Percentiles rank a stretch among this genome's conserved stretches.
Conservation (phyloP, 2,113 vertebrate genomes). For the Takifugu bimaculatus region DNA sequence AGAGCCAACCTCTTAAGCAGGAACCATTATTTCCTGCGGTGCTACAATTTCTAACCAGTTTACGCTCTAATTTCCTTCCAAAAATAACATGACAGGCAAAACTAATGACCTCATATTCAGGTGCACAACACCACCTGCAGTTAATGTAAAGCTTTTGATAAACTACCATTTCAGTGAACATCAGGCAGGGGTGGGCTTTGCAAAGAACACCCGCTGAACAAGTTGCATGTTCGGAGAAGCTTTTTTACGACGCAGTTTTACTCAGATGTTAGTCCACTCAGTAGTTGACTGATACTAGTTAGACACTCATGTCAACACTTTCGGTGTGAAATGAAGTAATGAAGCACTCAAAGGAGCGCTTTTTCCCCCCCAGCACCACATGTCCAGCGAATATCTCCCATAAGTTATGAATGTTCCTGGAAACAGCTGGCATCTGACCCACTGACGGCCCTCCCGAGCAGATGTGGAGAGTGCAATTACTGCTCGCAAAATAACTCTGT, state of each 20-base stretch:
- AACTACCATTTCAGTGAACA: conserved; percentile 37
- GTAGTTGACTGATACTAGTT: no score
- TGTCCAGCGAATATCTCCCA: conserved; percentile 1
- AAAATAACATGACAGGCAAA: conserved; percentile 32
- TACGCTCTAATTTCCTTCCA: conserved; percentile 4
- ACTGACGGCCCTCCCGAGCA: conserved; percentile 28
- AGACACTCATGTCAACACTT: not conserved
- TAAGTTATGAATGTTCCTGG: conserved; percentile 16
- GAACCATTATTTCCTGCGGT: conserved; percentile 4
- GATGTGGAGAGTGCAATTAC: conserved; percentile 53
- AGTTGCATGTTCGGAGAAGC: not conserved
- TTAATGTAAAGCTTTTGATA: conserved; percentile 45
- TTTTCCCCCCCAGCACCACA: not conserved
- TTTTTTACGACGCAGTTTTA: not conserved
- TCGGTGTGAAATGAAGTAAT: not conserved
- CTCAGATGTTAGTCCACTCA: not conserved
- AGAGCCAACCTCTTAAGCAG: not conserved
- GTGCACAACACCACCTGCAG: conserved; percentile 47
- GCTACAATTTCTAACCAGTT: conserved; percentile 8
- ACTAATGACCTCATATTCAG: conserved; percentile 51
- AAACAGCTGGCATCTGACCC: conserved; percentile 31
- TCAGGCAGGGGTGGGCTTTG: conserved; percentile 18
- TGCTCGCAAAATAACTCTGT: conserved; percentile 43
- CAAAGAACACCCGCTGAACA: not conserved
- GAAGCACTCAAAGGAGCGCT: not conserved